Evolutionary conservation across 2,797 vertebrate genomes (phyloP), one percentile per base, ranked within the genome.

Genomic region (Chelon labrosus): DNA sequence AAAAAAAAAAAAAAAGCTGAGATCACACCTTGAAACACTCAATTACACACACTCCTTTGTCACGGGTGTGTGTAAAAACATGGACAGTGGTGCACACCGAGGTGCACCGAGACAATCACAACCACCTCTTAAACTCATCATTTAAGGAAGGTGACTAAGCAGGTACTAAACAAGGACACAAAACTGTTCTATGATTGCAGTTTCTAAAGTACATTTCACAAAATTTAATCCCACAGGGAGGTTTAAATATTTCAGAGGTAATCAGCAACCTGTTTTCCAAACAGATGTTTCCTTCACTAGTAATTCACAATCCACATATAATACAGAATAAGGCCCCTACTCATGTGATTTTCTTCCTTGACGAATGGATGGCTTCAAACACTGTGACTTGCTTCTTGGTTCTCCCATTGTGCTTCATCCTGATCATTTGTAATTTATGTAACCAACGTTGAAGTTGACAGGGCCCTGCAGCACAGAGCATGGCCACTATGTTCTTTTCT

Each of bases 371-470:
- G 70, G 58, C 73, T 53, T 69, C 39, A 76, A 49, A 77, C 53
- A 5, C 61, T 70, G 55, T 62, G 53, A 47, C 37, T 52, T 12
- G 17, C 53, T 53, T 66, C 56, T 58, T 68, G 19, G 42, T 72
- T 71, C 73, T 64, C 27, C 42, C 79, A 74, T 70, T 88, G 81
- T 82, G 70, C 74, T 78, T 75, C 63, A 68, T 84, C 52, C 73
- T 76, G 76, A 82, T 65, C 39, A 55, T 72, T 77, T 75, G 39
- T 65, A 61, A 84, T 88, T 80, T 73, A 87, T 79, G 79, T 84
- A 88, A 89, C 80, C 58, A 75, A 62, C 70, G 70, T 10, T 44
- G 62, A 80, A 85, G 66, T 75, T 73, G 72, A 83, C 70, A 54
- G 46, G 55, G 56, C 65, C 39, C 55, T 16, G 71, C 67, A 68